Evolutionary conservation across 2,113 vertebrate species (phyloP), one percentile per base, ranked within the genome.

Genomic region (Rhizomys pruinosus): DNA sequence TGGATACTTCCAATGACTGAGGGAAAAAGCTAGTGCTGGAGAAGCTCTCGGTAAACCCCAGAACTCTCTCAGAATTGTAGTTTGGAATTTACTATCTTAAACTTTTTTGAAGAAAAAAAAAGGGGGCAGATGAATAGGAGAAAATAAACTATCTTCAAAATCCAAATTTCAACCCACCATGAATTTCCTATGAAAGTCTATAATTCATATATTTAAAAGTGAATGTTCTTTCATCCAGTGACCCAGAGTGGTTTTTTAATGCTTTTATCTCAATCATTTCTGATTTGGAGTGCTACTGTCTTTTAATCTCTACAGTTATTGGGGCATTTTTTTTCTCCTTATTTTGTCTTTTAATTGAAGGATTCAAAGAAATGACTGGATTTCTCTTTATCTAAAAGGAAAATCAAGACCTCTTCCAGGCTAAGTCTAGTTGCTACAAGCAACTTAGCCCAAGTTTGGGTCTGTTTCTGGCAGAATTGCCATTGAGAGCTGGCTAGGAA

Each of bases 281-380:
- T 82, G 23, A 55, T 39, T 84, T 85, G 44, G 15, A 87, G 12
- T 77, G 11, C 57, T 68, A 27, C 6, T 87, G 19, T 42, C 39
- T 91, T 94, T 85, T 84, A 91, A 90, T n/a, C 55, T 79, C 29
- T 78, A 5, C 55, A 72, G 42, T 20, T 87, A 52, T 25, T 61
- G 25, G 27, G 27, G 3, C 42, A 29, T n/a, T 9, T 47, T 79
- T 89, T 66, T 68, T 79, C 74, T 57, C 25, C 59, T 29, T 73
- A 42, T 44, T 32, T 27, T 86, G 5, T 47, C 66, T 92, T 95
- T 84, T 81, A 68, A 89, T 89, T 15, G 1, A 76, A 73, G n/a
- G 84, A 61, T 80, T 80, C 34, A 91, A 61, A n/a, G 11, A 87
- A 47, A 12, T 19, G 25, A 1, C 71, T 59, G 13, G 59, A 32